Evolutionary conservation across 2,888 invertebrate species (phyloP), one percentile per base, ranked within the genome.

Genomic region (Schrankia costaestrigalis): DNA sequence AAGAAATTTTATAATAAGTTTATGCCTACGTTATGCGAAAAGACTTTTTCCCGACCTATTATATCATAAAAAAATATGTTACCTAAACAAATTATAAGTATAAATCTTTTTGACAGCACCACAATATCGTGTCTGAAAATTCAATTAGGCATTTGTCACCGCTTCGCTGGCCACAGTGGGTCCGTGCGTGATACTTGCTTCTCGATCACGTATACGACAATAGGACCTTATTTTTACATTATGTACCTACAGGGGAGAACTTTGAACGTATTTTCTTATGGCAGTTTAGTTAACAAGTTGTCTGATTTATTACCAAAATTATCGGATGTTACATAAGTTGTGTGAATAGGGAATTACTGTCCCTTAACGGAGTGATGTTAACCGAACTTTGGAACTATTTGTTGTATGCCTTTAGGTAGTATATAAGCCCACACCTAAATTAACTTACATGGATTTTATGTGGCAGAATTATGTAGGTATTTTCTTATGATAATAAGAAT

Each of bases 131-230:
- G 63, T 59, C 63, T 77, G 66, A 71, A 78, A 80, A 81, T 81
- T 80, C 78, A 82, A 82, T 84, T 81, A 82, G 73, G 71, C 65
- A 74, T 80, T 78, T 75, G 72, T 71, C 70, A 65, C 63, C 72
- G 77, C 71, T 73, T 70, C 70, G 72, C 66, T 77, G 73, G 66
- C 46, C 61, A 41, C 64, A 31, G 61, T 49, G 53, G 63, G 60
- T 33, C 66, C 79, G 77, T 77, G 78, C 81, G 78, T 78, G 69
- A 64, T 63, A 62, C 59, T 51, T 52, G 51, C 56, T 57, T 52
- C 44, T 38, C 42, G 63, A 65, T 61, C 73, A 72, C 71, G 51
- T 54, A 37, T 39, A 65, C 67, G 53, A 67, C 59, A 58, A 66
- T 63, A 57, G 50, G 46, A 46, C 46, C 66, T 65, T 66, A 69